Evolutionary conservation across 2,797 vertebrate genomes (phyloP).

Genomic region (Balearica regulorum): DNA sequence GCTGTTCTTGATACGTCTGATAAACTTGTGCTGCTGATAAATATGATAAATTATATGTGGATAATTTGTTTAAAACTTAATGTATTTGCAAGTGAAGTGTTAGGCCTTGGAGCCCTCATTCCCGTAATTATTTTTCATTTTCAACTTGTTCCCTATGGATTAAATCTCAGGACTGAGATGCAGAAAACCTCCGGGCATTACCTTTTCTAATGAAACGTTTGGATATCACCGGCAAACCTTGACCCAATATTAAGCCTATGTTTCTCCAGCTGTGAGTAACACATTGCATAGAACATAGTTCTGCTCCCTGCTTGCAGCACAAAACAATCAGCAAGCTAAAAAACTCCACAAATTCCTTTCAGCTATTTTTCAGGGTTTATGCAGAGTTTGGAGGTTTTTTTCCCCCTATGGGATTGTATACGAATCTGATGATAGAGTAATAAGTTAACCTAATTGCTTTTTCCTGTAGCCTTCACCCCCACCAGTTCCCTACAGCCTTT

Average conservation of each 20-base stretch:
- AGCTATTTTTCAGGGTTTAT: background rate
- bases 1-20: background rate
- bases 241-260: background rate
- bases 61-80: background rate
- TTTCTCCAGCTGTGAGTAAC: background rate
- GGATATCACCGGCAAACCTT: background rate
- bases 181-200: background rate
- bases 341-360: background rate
- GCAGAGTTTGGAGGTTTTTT: background rate
- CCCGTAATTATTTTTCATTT: background rate
- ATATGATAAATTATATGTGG: background rate
- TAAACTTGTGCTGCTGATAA: background rate
- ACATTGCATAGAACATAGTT: background rate
- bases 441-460: background rate
- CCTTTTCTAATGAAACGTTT: background rate
- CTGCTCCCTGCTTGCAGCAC: background rate
- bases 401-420: background rate
- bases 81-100: background rate
- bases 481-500: background rate
- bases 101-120: background rate
- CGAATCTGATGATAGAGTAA: background rate
- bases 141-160: background rate
- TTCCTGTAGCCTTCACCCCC: background rate
- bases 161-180: background rate
- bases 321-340: background rate